Conservation (phyloP, 2,113 vertebrate genomes). For the Crocuta crocuta region DNA sequence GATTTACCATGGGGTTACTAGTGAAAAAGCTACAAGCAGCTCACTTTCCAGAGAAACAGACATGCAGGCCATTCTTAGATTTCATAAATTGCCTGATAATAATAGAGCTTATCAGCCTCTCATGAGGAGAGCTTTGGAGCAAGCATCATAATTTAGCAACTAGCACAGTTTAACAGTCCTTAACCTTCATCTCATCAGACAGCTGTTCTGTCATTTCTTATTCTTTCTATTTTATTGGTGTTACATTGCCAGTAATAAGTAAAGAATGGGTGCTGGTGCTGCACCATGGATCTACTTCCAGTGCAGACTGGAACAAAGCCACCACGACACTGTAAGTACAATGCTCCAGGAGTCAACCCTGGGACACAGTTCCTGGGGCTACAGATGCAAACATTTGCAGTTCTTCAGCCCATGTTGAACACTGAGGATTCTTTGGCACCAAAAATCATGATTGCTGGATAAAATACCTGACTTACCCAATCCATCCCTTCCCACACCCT, state of each 20-base stretch:
- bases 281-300: slow-evolving; percentile 57
- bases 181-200: slow-evolving; percentile 86
- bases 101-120: slow-evolving; percentile 76
- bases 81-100: slow-evolving; percentile 83
- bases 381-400: slow-evolving; percentile 31
- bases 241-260: slow-evolving; percentile 82
- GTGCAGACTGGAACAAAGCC: slow-evolving; percentile 38
- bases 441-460: slow-evolving; percentile 37
- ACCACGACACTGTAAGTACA: slow-evolving; percentile 23
- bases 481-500: background rate
- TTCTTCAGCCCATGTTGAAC: slow-evolving; percentile 35
- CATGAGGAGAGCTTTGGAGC: slow-evolving; percentile 74
- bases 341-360: background rate
- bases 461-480: slow-evolving; percentile 43
- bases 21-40: slow-evolving; percentile 78
- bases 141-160: slow-evolving; percentile 87
- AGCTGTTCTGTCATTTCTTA: slow-evolving; percentile 84
- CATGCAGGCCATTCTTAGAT: slow-evolving; percentile 77
- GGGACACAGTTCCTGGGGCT: background rate
- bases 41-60: slow-evolving; percentile 82
- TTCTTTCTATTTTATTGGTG: slow-evolving; percentile 81
- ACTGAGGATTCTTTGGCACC: slow-evolving; percentile 55
- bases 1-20: slow-evolving; percentile 68
- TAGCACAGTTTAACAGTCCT: slow-evolving; percentile 86
- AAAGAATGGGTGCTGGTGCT: slow-evolving; percentile 73